Evolutionary conservation across 1,140 invertebrate species (phyloP).

Genomic region (Habropoda laboriosa): DNA sequence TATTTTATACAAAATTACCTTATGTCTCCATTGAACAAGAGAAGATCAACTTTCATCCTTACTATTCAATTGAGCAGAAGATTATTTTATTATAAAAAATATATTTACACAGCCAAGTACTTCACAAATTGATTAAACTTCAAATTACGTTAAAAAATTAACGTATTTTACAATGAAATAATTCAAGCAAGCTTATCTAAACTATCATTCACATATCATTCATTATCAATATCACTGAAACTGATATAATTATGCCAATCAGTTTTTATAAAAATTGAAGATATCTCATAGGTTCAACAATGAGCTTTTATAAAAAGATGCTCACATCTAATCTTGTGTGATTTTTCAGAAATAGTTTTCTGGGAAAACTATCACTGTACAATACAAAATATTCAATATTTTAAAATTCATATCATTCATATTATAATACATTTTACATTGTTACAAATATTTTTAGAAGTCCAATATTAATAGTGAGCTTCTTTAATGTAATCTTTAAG

Average conservation of each 20-base stretch:
- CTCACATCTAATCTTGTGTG: constrained; percentile 15
- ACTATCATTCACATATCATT: not conserved
- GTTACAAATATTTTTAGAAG: not conserved
- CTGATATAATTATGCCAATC: not conserved
- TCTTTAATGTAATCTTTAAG: constrained; percentile 86
- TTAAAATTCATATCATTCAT: not conserved
- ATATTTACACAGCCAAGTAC: constrained; percentile 48
- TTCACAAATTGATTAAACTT: constrained; percentile 22
- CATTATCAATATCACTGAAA: constrained; percentile 13
- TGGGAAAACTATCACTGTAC: not conserved
- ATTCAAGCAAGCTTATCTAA: not conserved
- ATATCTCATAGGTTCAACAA: constrained; percentile 1
- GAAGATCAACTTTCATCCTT: not conserved
- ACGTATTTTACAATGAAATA: constrained; percentile 7
- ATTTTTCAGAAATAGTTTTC: not conserved
- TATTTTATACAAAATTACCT: constrained; percentile 25
- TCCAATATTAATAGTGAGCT: constrained; percentile 79
- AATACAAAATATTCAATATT: not conserved
- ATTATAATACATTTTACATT: not conserved
- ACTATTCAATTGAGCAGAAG: constrained; percentile 40
- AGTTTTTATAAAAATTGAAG: constrained; percentile 12
- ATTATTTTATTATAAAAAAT: constrained; percentile 32
- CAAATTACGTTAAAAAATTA: constrained; percentile 25
- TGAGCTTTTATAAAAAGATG: constrained; percentile 3
- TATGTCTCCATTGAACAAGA: constrained; percentile 4